A percentile compares a stretch with the other conserved stretches of the same genome.
These are phyloP conservation scores for Oreochromis grahami DNA, from an alignment of 2,797 vertebrate species.

Conservation along the genomic window DNA sequence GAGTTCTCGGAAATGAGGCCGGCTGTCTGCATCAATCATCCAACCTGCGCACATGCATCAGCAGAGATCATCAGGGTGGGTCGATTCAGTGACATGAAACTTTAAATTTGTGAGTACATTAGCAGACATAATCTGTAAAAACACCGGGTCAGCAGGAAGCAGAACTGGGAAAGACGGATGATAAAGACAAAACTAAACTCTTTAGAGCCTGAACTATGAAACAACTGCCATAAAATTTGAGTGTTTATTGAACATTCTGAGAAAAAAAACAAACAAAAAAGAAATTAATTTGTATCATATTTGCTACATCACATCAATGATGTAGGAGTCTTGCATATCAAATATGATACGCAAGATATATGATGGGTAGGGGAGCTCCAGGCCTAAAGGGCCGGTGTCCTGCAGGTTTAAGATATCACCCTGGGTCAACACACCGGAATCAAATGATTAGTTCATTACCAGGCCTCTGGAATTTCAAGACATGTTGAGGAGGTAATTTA, in stretches of 20 bases:
- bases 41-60: slow-evolving; percentile 79
- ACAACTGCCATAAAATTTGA: not conserved
- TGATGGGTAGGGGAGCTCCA: not conserved
- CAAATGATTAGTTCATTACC: not conserved
- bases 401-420: not conserved
- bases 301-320: not conserved
- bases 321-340: not conserved
- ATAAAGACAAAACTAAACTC: not conserved
- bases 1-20: slow-evolving; percentile 92
- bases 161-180: not conserved
- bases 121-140: not conserved
- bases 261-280: not conserved
- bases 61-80: not conserved
- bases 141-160: not conserved
- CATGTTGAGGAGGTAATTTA: not conserved
- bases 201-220: not conserved
- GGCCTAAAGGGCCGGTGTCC: not conserved
- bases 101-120: not conserved
- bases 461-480: not conserved
- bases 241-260: not conserved
- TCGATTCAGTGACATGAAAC: not conserved
- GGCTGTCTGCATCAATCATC: slow-evolving; percentile 99
- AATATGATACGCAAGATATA: not conserved
- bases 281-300: not conserved
- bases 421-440: not conserved